Conservation (phyloP, 2,113 vertebrate genomes). For the Halcyon malimbica region DNA sequence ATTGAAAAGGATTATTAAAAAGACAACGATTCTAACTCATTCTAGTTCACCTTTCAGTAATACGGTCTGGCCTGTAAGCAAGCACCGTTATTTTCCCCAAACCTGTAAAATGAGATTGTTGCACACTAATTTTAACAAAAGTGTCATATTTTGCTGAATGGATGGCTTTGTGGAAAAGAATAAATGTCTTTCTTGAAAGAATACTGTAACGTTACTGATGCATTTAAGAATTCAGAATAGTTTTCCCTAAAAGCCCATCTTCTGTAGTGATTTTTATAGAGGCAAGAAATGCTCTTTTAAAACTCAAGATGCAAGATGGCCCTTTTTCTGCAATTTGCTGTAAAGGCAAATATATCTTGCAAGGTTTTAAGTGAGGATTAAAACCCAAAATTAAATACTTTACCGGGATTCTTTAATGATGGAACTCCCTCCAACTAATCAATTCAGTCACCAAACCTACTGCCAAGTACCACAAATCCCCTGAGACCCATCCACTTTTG, state of each 20-base stretch:
- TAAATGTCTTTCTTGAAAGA: neutral
- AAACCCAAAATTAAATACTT: constrained; percentile 10
- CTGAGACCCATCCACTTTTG: neutral
- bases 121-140: neutral
- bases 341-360: neutral
- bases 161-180: neutral
- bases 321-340: neutral
- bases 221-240: neutral
- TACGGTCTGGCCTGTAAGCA: neutral
- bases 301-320: neutral
- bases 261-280: neutral
- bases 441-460: neutral
- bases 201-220: neutral
- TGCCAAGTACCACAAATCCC: neutral
- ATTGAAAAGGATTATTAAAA: neutral
- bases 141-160: neutral
- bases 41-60: neutral
- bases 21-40: neutral
- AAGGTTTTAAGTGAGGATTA: constrained; percentile 8
- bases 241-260: neutral
- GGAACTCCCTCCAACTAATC: constrained; percentile 22
- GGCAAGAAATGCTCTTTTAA: neutral
- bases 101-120: neutral
- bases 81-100: neutral
- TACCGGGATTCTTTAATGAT: neutral